Percentiles rank a stretch among this genome's conserved stretches.
These are phyloP conservation scores for Chironomus tepperi DNA, from an alignment of 1,140 invertebrate genomes.

Conservation along the genomic window DNA sequence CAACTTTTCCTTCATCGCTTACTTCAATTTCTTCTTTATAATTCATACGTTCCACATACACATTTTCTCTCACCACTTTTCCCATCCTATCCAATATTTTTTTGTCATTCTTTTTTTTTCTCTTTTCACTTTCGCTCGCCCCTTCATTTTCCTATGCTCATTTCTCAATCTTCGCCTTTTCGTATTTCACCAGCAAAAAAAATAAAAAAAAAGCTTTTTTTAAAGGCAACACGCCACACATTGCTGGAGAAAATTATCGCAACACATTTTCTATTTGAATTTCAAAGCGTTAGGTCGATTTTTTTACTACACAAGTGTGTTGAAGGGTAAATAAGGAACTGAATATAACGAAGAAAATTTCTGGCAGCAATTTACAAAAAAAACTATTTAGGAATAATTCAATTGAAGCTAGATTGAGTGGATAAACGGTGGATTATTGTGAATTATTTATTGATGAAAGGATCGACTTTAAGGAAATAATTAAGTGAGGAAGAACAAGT, in stretches of 20 bases:
- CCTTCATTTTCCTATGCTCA: slow-evolving; percentile 1
- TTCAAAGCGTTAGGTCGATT: slow-evolving; percentile 12
- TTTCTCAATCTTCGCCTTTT: slow-evolving; percentile 12
- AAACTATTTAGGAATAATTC: too few species aligned
- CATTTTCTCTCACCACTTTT: too few species aligned
- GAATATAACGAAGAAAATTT: background rate
- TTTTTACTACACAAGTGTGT: background rate
- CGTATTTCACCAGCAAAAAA: background rate
- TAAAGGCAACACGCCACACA: slow-evolving; percentile 11
- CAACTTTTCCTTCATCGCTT: too few species aligned
- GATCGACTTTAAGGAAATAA: too few species aligned
- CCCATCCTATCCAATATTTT: too few species aligned
- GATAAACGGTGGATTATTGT: too few species aligned
- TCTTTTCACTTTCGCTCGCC: background rate
- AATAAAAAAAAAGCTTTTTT: background rate
- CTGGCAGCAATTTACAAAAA: too few species aligned
- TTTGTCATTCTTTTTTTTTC: background rate
- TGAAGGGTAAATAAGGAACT: background rate
- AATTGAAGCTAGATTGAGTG: too few species aligned
- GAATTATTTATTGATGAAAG: too few species aligned
- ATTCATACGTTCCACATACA: too few species aligned
- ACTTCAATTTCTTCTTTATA: too few species aligned
- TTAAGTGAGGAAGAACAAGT: too few species aligned
- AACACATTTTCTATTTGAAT: slow-evolving; percentile 14
- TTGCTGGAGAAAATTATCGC: slow-evolving; percentile 12